Evolutionary conservation across 2,888 invertebrate genomes (phyloP), one percentile per base, ranked within the genome.

Genomic region (Labia minor): DNA sequence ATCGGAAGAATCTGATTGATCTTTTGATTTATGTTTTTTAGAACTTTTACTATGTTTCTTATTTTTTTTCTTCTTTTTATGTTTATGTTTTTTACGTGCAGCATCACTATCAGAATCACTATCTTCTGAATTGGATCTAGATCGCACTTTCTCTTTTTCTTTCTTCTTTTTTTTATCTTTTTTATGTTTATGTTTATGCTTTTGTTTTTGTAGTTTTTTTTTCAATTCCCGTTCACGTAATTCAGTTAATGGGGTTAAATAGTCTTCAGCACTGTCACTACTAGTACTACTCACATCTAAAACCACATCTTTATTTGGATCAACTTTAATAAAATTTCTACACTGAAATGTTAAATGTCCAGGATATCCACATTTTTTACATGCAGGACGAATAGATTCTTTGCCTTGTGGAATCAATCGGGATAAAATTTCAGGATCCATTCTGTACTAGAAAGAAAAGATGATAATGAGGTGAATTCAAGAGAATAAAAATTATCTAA

Each of bases 341-440:
- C 96, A 97, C 76, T 97, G 96, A 77, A 90, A 96, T 14, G 97
- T 96, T 73, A 97, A 82, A 78, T 97, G 96, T 1, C 96, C 96
- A 69, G 93, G 91, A 79, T 95, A 95, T 71, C 96, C 95, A 81
- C 95, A 96, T 79, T 94, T 95, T 77, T 91, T 93, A 76, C 95
- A 95, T 0, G 95, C 92, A 19, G 92, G 89, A 63, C 92, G 81
- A n/a, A 86, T 81, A 21, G 84, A 83, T 72, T 88, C 89, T 76
- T 91, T 90, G 70, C 88, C 88, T 75, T 81, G 81, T 1, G 83
- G 83, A 62, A 83, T 77, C 21, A 84, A 72, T 68, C 81, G 77
- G 0, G 83, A 80, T 19, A 79, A 72, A 67, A 79, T 77, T 70
- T 78, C 79, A 21, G 80, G 77, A 73, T 80, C 78, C 80, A 80